These are phyloP conservation scores for Coluber constrictor DNA, from an alignment of 2,797 vertebrate species.

Conservation along the genomic window DNA sequence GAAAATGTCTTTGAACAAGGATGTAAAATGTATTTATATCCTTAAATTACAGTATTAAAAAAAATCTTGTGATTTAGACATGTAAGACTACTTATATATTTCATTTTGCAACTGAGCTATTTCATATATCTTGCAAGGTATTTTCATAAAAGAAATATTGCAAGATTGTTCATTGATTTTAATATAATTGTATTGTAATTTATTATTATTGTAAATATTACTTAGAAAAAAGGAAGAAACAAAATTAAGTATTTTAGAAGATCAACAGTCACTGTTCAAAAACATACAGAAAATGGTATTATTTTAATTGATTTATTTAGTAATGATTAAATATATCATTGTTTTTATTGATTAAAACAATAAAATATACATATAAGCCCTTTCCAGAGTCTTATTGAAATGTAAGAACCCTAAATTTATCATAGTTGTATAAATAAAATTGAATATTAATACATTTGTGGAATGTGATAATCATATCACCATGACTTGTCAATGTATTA, in stretches of 20 bases:
- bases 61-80: constrained; percentile 6
- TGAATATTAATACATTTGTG: neutral
- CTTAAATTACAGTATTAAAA: constrained; percentile 40
- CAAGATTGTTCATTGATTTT: neutral
- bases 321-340: neutral
- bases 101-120: constrained; percentile 10
- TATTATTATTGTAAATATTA: neutral
- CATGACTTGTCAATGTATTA: neutral
- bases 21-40: constrained; percentile 8
- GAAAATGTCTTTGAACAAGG: neutral
- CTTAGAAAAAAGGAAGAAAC: constrained; percentile 13
- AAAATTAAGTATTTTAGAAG: neutral
- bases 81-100: neutral
- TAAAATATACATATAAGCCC: neutral
- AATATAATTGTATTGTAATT: neutral
- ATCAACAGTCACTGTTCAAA: neutral
- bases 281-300: neutral
- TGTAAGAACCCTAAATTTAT: neutral
- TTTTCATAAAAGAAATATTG: constrained; percentile 32
- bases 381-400: neutral
- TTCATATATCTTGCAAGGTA: constrained; percentile 22
- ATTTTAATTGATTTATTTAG: neutral
- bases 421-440: neutral
- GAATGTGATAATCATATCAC: neutral
- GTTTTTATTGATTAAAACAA: neutral